phyloP scores from a whole-genome alignment of 2,113 vertebrate species.

The Phaethon lepturus region DNA sequence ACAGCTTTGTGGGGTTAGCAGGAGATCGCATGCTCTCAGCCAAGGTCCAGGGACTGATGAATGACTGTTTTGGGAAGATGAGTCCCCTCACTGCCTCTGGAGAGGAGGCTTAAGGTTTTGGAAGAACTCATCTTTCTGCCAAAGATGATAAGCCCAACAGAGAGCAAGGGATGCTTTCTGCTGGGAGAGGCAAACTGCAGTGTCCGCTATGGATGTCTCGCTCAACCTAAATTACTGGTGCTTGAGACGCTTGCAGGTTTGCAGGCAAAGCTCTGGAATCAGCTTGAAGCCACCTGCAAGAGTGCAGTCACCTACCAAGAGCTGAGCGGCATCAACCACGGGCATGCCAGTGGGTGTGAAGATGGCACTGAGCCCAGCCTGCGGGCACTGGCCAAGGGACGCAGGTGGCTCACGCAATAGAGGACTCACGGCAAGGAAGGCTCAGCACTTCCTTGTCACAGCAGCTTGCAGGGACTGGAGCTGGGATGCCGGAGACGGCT shows the following conservation, averaged over 20 bases:
- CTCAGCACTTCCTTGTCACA: not conserved
- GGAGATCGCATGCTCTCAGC: not conserved
- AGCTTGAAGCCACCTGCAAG: not conserved
- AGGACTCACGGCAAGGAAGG: not conserved
- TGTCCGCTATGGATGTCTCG: not conserved
- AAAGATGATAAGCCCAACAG: not conserved
- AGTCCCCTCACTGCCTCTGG: not conserved
- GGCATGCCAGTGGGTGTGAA: accelerated
- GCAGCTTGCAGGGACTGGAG: not conserved
- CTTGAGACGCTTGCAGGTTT: not conserved
- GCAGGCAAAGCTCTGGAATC: not conserved
- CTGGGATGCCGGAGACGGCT: not conserved
- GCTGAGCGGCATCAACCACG: not conserved
- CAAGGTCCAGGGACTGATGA: not conserved
- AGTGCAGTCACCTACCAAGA: no score
- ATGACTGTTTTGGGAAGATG: not conserved
- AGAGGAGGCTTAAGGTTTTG: not conserved
- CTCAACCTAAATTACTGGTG: not conserved
- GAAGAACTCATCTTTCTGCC: not conserved
- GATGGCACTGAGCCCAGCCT: not conserved
- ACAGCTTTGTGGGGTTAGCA: not conserved
- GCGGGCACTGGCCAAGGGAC: not conserved
- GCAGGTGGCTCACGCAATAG: accelerated
- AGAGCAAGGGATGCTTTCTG: not conserved
- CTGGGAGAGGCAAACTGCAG: not conserved